These are phyloP conservation scores for Platyura marginata DNA, from an alignment of 1,140 invertebrate genomes.

Conservation along the genomic window DNA sequence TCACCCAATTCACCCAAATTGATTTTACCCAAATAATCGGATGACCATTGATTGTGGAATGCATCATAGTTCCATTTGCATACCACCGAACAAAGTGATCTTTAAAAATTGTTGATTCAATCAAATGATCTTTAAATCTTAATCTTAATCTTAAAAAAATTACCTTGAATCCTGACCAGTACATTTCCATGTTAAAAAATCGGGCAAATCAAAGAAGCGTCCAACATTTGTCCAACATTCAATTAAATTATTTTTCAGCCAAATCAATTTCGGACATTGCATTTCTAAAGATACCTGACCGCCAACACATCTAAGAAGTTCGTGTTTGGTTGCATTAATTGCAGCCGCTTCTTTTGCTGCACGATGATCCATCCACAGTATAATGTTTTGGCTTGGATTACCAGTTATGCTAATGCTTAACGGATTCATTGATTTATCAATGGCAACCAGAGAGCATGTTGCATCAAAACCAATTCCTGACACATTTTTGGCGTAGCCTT, in stretches of 20 bases:
- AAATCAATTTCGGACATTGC: conserved; percentile 89
- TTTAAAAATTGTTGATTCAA: conserved; percentile 14
- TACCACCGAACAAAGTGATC: conserved; percentile 78
- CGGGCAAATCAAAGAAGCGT: conserved; percentile 81
- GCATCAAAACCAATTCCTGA: conserved; percentile 89
- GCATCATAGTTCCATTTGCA: conserved; percentile 89
- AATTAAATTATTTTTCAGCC: conserved; percentile 70
- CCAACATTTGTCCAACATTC: conserved; percentile 46
- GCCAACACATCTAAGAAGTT: conserved; percentile 69
- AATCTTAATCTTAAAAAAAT: conserved; percentile 23
- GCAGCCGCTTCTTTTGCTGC: conserved; percentile 60
- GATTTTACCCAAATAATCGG: conserved; percentile 51
- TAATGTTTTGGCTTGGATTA: conserved; percentile 58
- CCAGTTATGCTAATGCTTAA: conserved; percentile 56
- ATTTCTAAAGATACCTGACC: conserved; percentile 88
- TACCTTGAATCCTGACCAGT: conserved; percentile 44
- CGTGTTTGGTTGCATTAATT: conserved; percentile 63
- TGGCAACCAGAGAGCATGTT: conserved; percentile 79
- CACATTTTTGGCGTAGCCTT: conserved; percentile 34
- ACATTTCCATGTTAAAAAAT: conserved; percentile 86
- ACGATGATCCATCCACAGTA: conserved; percentile 95
- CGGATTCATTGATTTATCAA: conserved; percentile 51
- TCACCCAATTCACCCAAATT: conserved; percentile 54
- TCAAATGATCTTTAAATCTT: conserved; percentile 3
- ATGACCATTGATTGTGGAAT: conserved; percentile 47